phyloP scores from a whole-genome alignment of 1,140 invertebrate genomes.

The Drosophila pandora region DNA sequence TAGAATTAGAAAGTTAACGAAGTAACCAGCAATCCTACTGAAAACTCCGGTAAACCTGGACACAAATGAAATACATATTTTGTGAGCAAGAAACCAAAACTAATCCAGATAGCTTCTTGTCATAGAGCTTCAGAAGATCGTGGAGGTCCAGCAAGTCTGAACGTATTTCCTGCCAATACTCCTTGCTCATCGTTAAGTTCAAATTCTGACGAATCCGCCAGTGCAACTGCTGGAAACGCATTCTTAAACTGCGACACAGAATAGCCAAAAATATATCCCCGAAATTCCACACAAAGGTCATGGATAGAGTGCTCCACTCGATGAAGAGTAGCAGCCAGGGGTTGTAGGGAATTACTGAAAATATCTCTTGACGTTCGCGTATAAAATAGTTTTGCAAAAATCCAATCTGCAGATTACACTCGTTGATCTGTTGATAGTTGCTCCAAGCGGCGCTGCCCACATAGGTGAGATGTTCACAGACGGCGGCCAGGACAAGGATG shows the following conservation, averaged over 20 bases:
- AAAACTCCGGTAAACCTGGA: slow-evolving; percentile 89
- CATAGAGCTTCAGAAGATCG: slow-evolving; percentile 85
- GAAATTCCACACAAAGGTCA: slow-evolving; percentile 88
- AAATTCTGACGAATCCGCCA: slow-evolving; percentile 67
- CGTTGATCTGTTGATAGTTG: slow-evolving; percentile 65
- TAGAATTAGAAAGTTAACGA: slow-evolving; percentile 12
- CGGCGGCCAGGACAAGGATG: slow-evolving; percentile 40
- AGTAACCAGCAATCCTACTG: slow-evolving; percentile 84
- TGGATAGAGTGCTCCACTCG: slow-evolving; percentile 73
- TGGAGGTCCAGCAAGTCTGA: slow-evolving; percentile 85
- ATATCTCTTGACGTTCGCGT: slow-evolving; percentile 70
- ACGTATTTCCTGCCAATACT: slow-evolving; percentile 85
- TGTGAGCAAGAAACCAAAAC: slow-evolving; percentile 87
- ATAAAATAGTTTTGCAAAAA: slow-evolving; percentile 72
- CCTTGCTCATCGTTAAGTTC: slow-evolving; percentile 48
- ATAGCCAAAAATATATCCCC: slow-evolving; percentile 87
- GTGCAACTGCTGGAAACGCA: slow-evolving; percentile 86
- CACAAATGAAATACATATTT: slow-evolving; percentile 89
- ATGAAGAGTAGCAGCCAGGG: slow-evolving; percentile 56
- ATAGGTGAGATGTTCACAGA: slow-evolving; percentile 67
- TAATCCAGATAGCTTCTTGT: slow-evolving; percentile 83
- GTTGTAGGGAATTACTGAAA: slow-evolving; percentile 57
- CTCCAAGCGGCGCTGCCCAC: slow-evolving; percentile 67
- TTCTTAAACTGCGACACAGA: slow-evolving; percentile 85
- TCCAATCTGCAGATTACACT: slow-evolving; percentile 64